Conservation (phyloP, 2,797 vertebrate genomes). For the Naso thynnoides region DNA sequence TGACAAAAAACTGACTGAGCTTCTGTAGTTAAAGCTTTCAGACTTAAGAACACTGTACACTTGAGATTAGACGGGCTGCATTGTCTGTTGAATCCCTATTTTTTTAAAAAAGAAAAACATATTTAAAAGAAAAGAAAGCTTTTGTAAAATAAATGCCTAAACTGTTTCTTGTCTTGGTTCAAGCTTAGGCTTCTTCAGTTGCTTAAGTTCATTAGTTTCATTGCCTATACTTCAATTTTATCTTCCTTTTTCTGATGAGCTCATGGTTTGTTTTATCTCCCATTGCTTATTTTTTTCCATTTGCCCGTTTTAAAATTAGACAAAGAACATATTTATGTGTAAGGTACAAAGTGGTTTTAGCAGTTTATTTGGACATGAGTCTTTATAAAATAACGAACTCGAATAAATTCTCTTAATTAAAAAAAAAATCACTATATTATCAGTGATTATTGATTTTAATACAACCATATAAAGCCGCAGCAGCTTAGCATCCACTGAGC, state of each 20-base stretch:
- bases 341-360: not conserved
- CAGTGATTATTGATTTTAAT: not conserved
- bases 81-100: too few species aligned
- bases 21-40: not conserved
- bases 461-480: not conserved
- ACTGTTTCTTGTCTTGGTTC: too few species aligned
- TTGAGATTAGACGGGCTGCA: not conserved
- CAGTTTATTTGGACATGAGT: not conserved
- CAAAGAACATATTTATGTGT: too few species aligned
- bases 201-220: too few species aligned
- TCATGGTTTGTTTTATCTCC: not conserved
- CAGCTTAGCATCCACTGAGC: slow-evolving; percentile 33
- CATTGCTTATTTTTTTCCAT: not conserved
- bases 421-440: not conserved
- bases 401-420: too few species aligned
- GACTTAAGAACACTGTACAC: not conserved
- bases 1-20: not conserved
- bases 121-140: too few species aligned
- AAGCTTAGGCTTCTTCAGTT: too few species aligned
- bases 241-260: not conserved
- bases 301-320: too few species aligned
- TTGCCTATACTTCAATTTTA: too few species aligned
- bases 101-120: too few species aligned
- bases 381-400: not conserved
- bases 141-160: too few species aligned